Conservation (phyloP, 2,888 invertebrate species). For the Dasypolia templi region DNA sequence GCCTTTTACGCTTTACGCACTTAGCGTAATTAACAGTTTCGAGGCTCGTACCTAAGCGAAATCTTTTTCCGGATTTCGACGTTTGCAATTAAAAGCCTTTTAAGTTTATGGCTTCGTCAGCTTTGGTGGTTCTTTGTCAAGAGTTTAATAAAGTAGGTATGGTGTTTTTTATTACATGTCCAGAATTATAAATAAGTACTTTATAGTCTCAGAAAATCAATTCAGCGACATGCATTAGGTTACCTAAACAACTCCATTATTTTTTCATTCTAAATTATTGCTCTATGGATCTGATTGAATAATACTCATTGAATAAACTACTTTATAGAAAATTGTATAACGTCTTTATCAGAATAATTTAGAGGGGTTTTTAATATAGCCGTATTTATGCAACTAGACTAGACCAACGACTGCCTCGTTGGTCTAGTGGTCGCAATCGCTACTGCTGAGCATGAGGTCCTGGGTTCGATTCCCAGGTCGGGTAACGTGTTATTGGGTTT, state of each 20-base stretch:
- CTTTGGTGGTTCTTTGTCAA: background rate
- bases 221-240: background rate
- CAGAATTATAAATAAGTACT: background rate
- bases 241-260: background rate
- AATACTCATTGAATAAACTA: background rate
- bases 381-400: constrained; percentile 25
- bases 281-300: background rate
- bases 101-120: background rate
- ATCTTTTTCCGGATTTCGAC: constrained; percentile 15
- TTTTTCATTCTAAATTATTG: background rate
- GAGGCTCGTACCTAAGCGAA: background rate
- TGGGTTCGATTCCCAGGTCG: too few relatives aligned
- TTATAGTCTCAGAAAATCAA: background rate
- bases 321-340: background rate
- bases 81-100: background rate
- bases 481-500: too few relatives aligned
- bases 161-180: background rate
- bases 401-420: too few relatives aligned
- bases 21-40: constrained; percentile 23
- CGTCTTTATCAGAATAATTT: background rate
- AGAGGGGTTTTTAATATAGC: constrained; percentile 5
- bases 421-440: too few relatives aligned
- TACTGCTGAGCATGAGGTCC: too few relatives aligned
- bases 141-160: background rate
- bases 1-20: constrained; percentile 29